Base-by-base conservation (phyloP, 2,888 invertebrate species). In the Andrena flavipes region DNA sequence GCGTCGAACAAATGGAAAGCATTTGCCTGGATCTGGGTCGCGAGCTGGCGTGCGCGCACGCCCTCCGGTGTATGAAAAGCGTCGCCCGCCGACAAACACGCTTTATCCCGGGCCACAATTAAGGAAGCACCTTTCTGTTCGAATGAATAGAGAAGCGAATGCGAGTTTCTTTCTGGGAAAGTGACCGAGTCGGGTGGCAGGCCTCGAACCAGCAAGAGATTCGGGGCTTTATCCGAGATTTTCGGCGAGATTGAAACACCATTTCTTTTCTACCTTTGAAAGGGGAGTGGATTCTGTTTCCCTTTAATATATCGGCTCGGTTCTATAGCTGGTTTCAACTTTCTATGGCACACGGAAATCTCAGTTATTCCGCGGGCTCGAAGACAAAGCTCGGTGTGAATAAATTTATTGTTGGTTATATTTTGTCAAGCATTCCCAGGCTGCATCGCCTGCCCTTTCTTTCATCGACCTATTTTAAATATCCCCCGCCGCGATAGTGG, bases 21-120 rank as follows among this genome's bases (percentile, higher is more conserved):
- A 54, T 79, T 70, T 60, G 62, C 73, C 42, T 60, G 64, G 81
- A 81, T 81, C 79, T 79, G 62, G 81, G 81, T 79, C 81, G 73
- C 59, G 60, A 5, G 33, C 29, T 29, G n/a, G 56, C 42, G 42
- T 16, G 56, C 42, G 73, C 30, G 63, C 33, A 16, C 30, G n/a
- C 33, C 26, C 16, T 20, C 23, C 7, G 5, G 13, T 23, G 48
- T 30, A 65, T 65, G 67, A 68, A 68, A 68, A 33, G 67, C 71
- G 59, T 65, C 68, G 77, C 23, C 49, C 33, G 49, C 69, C 56
- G 64, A 73, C 73, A 74, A 73, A 74, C 48, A 78, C 48, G 69
- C 60, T 73, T 81, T 81, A 81, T 79, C 30, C 79, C 42, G n/a
- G 62, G 35, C 48, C 69, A 70, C 81, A 70, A 81, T 81, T 81